Evolutionary conservation across 2,888 invertebrate genomes (phyloP).

Genomic region (Epistrophe grossulariae): DNA sequence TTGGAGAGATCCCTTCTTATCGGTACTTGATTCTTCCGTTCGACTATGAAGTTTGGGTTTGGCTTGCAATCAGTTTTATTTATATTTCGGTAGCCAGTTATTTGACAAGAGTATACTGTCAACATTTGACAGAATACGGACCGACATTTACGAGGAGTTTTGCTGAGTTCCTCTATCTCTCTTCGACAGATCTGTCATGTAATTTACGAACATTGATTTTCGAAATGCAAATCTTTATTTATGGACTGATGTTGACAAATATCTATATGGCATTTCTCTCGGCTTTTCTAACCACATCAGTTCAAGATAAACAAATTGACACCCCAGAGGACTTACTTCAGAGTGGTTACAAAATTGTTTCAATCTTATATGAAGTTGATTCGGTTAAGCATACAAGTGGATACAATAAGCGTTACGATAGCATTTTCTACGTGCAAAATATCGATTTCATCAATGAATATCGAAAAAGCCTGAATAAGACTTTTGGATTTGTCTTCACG

Average conservation of each 20-base stretch:
- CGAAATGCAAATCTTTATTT: conserved; percentile 63
- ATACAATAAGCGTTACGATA: conserved; percentile 22
- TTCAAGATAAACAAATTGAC: conserved; percentile 59
- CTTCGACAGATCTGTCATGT: conserved; percentile 19
- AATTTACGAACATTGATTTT: conserved; percentile 36
- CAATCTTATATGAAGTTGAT: conserved; percentile 31
- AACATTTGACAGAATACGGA: conserved; percentile 36
- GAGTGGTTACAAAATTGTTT: conserved; percentile 52
- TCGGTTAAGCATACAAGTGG: conserved; percentile 29
- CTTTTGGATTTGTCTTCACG: conserved; percentile 53
- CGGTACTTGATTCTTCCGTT: conserved; percentile 56
- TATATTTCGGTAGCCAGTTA: conserved; percentile 48
- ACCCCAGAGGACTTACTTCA: conserved; percentile 35
- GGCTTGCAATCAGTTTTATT: conserved; percentile 36
- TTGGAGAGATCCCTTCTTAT: conserved; percentile 48
- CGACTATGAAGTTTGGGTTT: conserved; percentile 51
- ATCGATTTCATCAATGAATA: conserved; percentile 53
- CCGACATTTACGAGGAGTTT: conserved; percentile 42
- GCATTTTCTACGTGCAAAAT: conserved; percentile 37
- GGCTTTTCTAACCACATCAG: conserved; percentile 65
- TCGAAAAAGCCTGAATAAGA: conserved; percentile 48
- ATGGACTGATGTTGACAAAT: conserved; percentile 59
- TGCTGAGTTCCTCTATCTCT: conserved; percentile 52
- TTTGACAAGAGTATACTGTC: conserved; percentile 1
- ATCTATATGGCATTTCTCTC: conserved; percentile 56